Conservation (phyloP, 64 coral and sea anemone species). For the Cladopsammia gracilis region DNA sequence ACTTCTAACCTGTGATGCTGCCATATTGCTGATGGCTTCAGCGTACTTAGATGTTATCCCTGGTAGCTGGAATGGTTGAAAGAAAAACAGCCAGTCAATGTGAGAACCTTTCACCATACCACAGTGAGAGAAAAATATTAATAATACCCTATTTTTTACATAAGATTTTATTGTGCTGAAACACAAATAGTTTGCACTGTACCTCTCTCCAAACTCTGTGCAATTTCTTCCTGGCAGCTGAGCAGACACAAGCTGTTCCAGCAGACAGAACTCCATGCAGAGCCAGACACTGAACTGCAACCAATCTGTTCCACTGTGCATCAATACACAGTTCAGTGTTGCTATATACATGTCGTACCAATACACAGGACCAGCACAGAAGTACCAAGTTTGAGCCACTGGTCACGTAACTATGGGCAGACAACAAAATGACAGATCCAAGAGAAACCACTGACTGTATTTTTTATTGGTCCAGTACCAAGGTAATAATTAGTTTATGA, state of each 20-base stretch:
- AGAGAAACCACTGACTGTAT: background rate
- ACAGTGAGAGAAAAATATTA: background rate
- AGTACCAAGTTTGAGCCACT: constrained; percentile 60
- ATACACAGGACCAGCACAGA: constrained; percentile 81
- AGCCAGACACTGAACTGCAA: constrained; percentile 59
- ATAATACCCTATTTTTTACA: background rate
- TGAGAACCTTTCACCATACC: background rate
- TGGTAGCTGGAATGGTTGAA: constrained; percentile 46
- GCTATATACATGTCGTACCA: constrained; percentile 45
- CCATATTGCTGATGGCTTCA: constrained; percentile 62
- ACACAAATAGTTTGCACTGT: background rate
- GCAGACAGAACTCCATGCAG: constrained; percentile 64
- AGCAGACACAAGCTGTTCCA: constrained; percentile 60
- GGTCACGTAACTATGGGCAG: background rate
- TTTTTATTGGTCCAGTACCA: background rate
- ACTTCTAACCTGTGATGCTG: constrained; percentile 35
- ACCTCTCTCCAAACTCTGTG: constrained; percentile 66
- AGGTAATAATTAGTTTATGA: too few species aligned
- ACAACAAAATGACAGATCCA: background rate
- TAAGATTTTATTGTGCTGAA: background rate
- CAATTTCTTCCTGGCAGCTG: constrained; percentile 39
- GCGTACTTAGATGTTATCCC: constrained; percentile 73
- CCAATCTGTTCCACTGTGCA: constrained; percentile 64
- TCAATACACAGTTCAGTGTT: constrained; percentile 56
- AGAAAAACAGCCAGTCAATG: background rate